Evolutionary conservation across 2,888 invertebrate genomes (phyloP), one percentile per base, ranked within the genome.

Genomic region (Tenthredo livida): DNA sequence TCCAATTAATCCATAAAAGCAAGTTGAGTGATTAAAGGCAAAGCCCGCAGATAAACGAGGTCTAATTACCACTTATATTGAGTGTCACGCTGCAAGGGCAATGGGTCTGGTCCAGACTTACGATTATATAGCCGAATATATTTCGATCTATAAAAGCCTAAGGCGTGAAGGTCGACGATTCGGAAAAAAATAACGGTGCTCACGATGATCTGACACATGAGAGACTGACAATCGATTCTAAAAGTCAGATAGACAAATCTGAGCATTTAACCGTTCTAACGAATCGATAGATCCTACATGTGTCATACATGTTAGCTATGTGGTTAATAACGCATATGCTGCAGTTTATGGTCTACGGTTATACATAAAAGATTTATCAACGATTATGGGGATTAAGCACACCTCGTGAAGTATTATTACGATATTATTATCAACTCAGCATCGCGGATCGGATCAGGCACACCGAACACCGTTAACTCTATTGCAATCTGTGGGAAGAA

Each of bases 401-500:
- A 54, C 25, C 25, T 50, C 61, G 1, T 43, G 43, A 4, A 40
- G 61, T 29, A 80, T 65, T 61, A 80, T 61, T 33, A 80, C 21
- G 40, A 80, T 65, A 65, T 80, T 80, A 65, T 54, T 37, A 77
- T 80, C 37, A 61, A 58, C 29, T 61, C 80, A 9, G n/a, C 61
- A 54, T 77, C 77, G 3, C 2, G 72, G 43, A 43, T 43, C 72
- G 37, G 70, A 73, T 58, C 37, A 21, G 17, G 40, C 80, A 54
- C 80, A 65, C 37, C 61, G 80, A 67, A 77, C 61, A 77, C 80
- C 80, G 80, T 80, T 80, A 80, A 40, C 58, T 61, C 37, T 37
- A 40, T 17, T 77, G 72, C 72, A 40, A 80, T 80, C 80, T 80
- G 58, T 65, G 80, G 80, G 40, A 80, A 80, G 80, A 58, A 80